Conservation (phyloP, 2,888 invertebrate genomes). For the Ophioninae sp. region DNA sequence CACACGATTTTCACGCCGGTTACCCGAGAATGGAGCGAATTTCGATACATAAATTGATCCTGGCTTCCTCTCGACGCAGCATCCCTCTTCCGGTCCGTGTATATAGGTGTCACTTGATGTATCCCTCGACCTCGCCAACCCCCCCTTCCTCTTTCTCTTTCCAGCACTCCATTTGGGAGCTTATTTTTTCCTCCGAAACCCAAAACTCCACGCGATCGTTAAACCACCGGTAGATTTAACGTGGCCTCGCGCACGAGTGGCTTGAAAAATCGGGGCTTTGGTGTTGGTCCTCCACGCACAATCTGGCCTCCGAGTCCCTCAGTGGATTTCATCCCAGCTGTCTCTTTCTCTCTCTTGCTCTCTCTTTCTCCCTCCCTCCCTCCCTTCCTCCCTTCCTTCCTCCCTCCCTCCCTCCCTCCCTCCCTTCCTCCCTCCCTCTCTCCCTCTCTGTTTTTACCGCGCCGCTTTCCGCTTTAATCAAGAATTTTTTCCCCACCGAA, state of each 20-base stretch:
- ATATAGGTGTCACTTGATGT: constrained; percentile 25
- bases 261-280: constrained; percentile 42
- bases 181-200: constrained; percentile 23
- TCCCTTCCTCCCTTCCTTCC: constrained; percentile 8
- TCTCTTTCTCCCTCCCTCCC: constrained; percentile 44
- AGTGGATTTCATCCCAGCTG: neutral
- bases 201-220: constrained; percentile 45
- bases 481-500: constrained; percentile 42
- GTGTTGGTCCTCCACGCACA: constrained; percentile 35
- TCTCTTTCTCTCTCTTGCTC: constrained; percentile 11
- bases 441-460: constrained; percentile 10
- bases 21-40: constrained; percentile 52
- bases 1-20: constrained; percentile 50
- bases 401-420: constrained; percentile 8
- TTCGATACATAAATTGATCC: constrained; percentile 60
- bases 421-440: constrained; percentile 13
- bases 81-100: constrained; percentile 13
- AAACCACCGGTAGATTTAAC: constrained; percentile 44
- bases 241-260: constrained; percentile 39
- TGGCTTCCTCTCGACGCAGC: constrained; percentile 24
- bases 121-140: neutral
- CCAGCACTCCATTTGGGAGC: neutral
- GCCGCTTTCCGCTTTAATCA: constrained; percentile 51
- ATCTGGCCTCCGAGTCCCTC: constrained; percentile 10
- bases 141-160: neutral